Evolutionary conservation across 1,140 invertebrate species (phyloP), one percentile per base, ranked within the genome.

Genomic region (Drosophila virilis): DNA sequence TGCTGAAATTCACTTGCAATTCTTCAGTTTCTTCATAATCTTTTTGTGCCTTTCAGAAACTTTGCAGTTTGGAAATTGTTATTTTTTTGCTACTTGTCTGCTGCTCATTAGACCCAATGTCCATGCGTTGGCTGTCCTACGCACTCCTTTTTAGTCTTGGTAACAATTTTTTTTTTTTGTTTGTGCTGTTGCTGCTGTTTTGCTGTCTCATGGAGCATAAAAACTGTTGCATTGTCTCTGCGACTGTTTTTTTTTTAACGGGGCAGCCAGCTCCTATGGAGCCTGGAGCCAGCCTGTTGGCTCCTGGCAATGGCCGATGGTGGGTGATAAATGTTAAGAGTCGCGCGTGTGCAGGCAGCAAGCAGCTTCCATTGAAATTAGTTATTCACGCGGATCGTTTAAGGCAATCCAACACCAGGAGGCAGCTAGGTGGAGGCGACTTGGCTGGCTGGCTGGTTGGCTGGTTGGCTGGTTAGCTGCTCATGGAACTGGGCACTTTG

Each of bases 381-480:
- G 85, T 90, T 90, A 90, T 90, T 90, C 85, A 90, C 85, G 85
- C 85, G 85, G 84, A 89, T 89, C 84, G 84, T 89, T 89, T 89
- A 89, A 89, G 85, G 84, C 84, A 89, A 89, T 90, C 85, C 84
- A 89, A 89, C 84, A 89, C 84, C 85, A 89, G 64, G 60, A 48
- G 54, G 65, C 62, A 77, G n/a, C 72, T 60, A 48, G 54, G 46
- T 73, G 79, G 66, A 52, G 60, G 70, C 70, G 58, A 54, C 67
- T 48, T 59, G 66, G 46, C 72, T 50, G 69, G 54, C n/a, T 40
- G 2, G 38, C 13, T 15, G 32, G 28, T 0, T 22, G 12, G 71
- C 67, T 62, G 68, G 43, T 66, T 80, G 77, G 62, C 72, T 66
- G 54, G 9, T 52, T 28, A 28, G 12, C 37, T 35, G 68, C n/a